Conservation (phyloP, 2,113 vertebrate species). For the Vicugna pacos region DNA sequence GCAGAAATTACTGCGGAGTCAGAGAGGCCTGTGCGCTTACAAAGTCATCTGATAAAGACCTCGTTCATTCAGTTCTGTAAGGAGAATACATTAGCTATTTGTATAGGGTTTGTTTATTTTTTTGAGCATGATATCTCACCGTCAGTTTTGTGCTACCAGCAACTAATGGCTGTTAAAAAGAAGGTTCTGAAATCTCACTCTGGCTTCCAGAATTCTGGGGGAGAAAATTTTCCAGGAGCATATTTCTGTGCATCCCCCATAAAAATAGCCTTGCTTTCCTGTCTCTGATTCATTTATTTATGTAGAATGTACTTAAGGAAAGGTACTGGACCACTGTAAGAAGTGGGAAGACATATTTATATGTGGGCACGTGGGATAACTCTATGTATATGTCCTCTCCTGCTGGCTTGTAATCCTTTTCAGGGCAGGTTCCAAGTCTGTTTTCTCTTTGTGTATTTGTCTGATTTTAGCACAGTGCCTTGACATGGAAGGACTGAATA, state of each 20-base stretch:
- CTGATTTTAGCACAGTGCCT: background rate
- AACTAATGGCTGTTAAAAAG: background rate
- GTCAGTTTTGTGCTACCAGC: background rate
- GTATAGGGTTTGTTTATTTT: background rate
- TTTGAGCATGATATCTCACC: background rate
- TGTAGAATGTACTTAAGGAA: background rate
- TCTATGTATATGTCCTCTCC: background rate
- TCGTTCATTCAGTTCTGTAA: background rate
- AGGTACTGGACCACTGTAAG: background rate
- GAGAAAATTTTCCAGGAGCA: background rate
- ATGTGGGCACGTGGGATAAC: background rate
- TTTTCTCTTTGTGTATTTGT: background rate
- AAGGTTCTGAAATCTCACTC: background rate
- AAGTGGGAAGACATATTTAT: background rate
- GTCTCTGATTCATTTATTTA: background rate
- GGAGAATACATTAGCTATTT: background rate
- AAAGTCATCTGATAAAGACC: background rate
- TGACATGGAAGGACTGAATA: background rate
- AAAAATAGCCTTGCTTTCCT: background rate
- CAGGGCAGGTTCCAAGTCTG: background rate
- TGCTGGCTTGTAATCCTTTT: background rate
- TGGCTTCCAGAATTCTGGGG: constrained; percentile 18
- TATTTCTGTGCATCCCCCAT: background rate
- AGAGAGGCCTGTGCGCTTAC: background rate
- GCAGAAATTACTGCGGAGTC: background rate